These are phyloP conservation scores for Lasioglossum baleicum DNA, from an alignment of 1,140 invertebrate genomes.

Conservation along the genomic window DNA sequence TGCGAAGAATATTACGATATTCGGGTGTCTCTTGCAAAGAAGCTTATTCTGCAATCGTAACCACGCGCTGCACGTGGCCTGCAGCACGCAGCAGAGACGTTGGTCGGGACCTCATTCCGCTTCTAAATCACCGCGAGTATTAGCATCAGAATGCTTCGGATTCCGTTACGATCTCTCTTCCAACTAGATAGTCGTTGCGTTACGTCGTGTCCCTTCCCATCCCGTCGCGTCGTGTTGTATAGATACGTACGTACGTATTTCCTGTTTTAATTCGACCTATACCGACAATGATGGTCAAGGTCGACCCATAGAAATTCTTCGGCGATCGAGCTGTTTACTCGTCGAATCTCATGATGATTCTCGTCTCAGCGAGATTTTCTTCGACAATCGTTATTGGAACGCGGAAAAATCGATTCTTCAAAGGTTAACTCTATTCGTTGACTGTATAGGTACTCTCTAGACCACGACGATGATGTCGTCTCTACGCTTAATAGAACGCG, in stretches of 20 bases:
- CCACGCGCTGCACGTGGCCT: constrained; percentile 15
- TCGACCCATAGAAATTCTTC: neutral
- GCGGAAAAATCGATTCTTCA: too few species aligned
- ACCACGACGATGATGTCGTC: too few species aligned
- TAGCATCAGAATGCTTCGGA: neutral
- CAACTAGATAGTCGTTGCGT: neutral
- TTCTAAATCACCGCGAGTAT: neutral
- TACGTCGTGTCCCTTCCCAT: too few species aligned
- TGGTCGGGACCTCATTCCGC: neutral
- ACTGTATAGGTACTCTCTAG: too few species aligned
- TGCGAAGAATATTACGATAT: constrained; percentile 30
- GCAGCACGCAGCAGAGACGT: neutral
- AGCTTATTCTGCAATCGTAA: constrained; percentile 5
- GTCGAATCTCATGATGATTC: too few species aligned
- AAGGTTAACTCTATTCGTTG: too few species aligned
- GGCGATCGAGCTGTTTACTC: neutral
- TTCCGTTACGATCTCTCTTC: constrained; percentile 11
- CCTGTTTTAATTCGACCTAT: neutral
- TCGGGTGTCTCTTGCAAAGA: neutral
- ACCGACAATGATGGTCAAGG: neutral
- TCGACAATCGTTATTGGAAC: too few species aligned
- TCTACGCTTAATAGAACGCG: too few species aligned
- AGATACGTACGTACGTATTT: neutral
- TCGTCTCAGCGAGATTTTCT: too few species aligned
- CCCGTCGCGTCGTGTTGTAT: neutral